Base-by-base conservation (phyloP, 2,888 invertebrate genomes). In the Dynastes tityus region DNA sequence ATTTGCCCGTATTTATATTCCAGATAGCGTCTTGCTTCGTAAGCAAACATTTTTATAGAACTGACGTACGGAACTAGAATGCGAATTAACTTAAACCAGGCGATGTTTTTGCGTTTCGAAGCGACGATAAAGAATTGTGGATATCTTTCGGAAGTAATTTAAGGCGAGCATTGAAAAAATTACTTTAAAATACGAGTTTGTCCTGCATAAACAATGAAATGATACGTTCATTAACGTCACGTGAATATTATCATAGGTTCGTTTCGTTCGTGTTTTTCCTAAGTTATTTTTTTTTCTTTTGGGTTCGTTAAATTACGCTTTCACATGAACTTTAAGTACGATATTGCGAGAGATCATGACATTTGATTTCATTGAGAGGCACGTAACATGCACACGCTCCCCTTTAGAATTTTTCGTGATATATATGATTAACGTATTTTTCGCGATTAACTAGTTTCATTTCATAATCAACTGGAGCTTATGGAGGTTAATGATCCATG, bases 191-290 rank as follows among this genome's bases (percentile, higher is more conserved):
- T 64, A 64, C n/a, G 64, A 64, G 37, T 32, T 64, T 32, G 64
- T 64, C 64, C 64, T 11, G n/a, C 37, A 37, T 37, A 37, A 64
- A n/a, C 32, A 32, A 37, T 3, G 32, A 27, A 9, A 64, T 64
- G n/a, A 64, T 64, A 64, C 13, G 37, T 9, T 1, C 32, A 11
- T 13, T 2, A n/a, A 64, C 64, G 37, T 64, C n/a, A n/a, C 64
- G 32, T n/a, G 37, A 1, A 32, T n/a, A 1, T 64, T 64, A 32
- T 37, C 11, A 2, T 5, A 32, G 29, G 13, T 64, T 64, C 11
- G 29, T 32, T n/a, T 37, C 32, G 64, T 64, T 64, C 64, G 32
- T 64, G 64, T 64, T 64, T 64, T 64, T 64, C 11, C 37, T 2
- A 5, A 9, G n/a, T 32, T n/a, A 6, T n/a, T 64, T 37, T 64